Base-by-base conservation (phyloP, 2,113 vertebrate species). In the Fulmarus glacialis region DNA sequence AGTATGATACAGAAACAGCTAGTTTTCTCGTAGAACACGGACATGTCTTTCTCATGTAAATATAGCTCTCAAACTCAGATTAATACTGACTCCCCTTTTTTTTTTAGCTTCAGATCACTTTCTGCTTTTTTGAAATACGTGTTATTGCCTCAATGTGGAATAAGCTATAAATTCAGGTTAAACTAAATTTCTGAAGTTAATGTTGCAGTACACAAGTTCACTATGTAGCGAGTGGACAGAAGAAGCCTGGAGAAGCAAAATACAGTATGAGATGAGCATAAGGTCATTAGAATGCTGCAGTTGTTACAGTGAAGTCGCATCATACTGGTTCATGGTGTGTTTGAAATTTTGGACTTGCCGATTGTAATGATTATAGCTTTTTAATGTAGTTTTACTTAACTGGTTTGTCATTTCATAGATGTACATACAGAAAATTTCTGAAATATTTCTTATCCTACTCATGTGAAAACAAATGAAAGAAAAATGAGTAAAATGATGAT, bases 1-100 rank as follows among this genome's bases (percentile, higher is more conserved):
- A 52, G 29, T n/a, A 17, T 30, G n/a, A 26, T 70, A 18, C 5
- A 67, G 58, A 90, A 89, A 52, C 27, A 38, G 10, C 4, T 42
- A 4, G 6, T 45, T 78, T 87, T 78, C 56, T 63, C 12, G 14
- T 72, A 29, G 20, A 47, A 40, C 9, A 6, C 1, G 1, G 34
- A 5, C 7, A 0, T 81, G 8, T 64, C 4, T 1, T 59, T 87
- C 19, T 48, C 1, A 1, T 36, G 9, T 21, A 55, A 78, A 36
- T 56, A 12, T 0, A 79, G 5, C 17, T 87, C 11, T 93, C 20
- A 82, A 89, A 79, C 14, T 50, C 19, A n/a, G 29, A 32, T 62
- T 67, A 53, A 40, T 47, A 15, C 8, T 32, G 47, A 58, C 19
- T 83, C 11, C 8, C 6, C 29, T 67, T 64, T 26, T 53, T 67